Conservation (phyloP, 2,888 invertebrate species). For the Rotaria magnacalcarata region DNA sequence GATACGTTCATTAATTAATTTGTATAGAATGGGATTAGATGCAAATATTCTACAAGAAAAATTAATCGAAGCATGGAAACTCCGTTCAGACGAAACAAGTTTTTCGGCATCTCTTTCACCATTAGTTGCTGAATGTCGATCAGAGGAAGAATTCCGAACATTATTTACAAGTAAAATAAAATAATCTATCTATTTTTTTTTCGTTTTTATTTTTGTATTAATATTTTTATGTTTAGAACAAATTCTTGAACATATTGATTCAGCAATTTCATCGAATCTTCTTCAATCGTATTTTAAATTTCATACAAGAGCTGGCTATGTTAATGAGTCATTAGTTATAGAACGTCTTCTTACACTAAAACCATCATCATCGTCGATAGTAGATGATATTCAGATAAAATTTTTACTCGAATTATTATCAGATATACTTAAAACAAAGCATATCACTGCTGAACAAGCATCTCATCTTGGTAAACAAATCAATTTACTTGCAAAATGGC, state of each 20-base stretch:
- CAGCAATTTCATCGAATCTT: not conserved
- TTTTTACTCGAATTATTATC: slow-evolving; percentile 5
- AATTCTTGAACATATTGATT: slow-evolving; percentile 9
- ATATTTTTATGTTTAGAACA: not conserved
- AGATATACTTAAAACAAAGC: slow-evolving; percentile 9
- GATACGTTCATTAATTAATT: not conserved
- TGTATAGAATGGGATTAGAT: not conserved
- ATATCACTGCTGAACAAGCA: slow-evolving; percentile 3
- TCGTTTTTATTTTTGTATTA: too few species aligned
- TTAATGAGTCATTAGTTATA: not conserved
- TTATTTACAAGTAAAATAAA: not conserved
- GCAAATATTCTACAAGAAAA: not conserved
- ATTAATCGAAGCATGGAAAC: slow-evolving; percentile 25
- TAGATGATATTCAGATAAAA: not conserved
- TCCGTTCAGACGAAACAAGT: slow-evolving; percentile 14
- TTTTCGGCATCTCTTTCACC: not conserved
- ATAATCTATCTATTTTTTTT: not conserved
- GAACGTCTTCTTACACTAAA: not conserved
- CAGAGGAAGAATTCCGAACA: slow-evolving; percentile 19
- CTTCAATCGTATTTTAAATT: slow-evolving; percentile 28
- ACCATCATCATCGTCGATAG: not conserved
- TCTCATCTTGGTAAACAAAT: slow-evolving; percentile 1
- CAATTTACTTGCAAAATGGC: slow-evolving; percentile 24
- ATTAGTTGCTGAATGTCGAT: not conserved
- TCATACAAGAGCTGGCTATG: slow-evolving; percentile 21